A percentile compares a stretch with the other conserved stretches of the same genome.
Evolutionary conservation across 2,113 vertebrate genomes (phyloP).

Genomic region (Mesocricetus auratus): DNA sequence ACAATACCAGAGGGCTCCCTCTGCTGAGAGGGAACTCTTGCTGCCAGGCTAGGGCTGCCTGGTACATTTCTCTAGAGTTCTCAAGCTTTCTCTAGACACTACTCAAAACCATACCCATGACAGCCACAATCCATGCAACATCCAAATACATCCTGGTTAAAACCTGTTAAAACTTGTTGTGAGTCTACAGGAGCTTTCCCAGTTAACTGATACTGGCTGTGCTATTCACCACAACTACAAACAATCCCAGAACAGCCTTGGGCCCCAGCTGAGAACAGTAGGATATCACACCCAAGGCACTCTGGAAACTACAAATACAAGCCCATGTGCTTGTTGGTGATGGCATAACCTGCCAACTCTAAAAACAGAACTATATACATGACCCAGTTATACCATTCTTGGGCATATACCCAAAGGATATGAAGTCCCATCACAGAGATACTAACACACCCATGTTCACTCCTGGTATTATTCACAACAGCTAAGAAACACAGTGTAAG

Average conservation of each 20-base stretch:
- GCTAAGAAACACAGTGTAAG: not conserved
- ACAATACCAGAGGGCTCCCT: not conserved
- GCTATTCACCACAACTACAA: not conserved
- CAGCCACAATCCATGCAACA: not conserved
- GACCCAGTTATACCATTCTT: too few relatives aligned
- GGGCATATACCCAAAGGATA: not conserved
- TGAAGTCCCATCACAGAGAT: not conserved
- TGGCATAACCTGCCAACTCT: not conserved
- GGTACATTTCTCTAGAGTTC: not conserved
- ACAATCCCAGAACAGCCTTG: not conserved
- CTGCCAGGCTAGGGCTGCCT: too few relatives aligned
- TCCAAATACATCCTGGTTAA: not conserved
- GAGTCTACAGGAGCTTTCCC: not conserved
- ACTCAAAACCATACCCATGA: not conserved
- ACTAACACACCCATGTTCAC: not conserved
- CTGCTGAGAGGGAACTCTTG: not conserved
- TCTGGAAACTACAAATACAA: not conserved
- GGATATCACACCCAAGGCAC: too few relatives aligned
- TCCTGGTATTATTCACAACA: not conserved
- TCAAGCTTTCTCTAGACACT: not conserved
- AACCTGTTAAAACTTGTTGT: not conserved
- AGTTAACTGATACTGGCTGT: not conserved
- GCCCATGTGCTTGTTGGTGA: not conserved
- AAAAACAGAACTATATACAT: not conserved
- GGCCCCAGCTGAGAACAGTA: not conserved